These are phyloP conservation scores for Lacerta bilineata DNA, from an alignment of 2,797 vertebrate species.

Conservation along the genomic window DNA sequence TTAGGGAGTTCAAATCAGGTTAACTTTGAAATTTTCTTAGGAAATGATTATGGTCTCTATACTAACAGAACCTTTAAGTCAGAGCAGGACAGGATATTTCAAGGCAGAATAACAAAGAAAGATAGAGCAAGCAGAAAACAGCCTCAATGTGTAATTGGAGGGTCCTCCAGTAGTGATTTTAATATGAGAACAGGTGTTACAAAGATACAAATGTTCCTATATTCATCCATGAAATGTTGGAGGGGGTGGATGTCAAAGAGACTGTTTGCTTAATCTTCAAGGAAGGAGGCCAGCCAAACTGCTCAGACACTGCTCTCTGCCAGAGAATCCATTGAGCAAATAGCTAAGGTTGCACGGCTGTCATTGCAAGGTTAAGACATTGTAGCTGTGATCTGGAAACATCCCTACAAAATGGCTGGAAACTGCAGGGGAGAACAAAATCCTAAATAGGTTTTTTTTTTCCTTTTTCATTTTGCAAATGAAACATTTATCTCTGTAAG, in stretches of 20 bases:
- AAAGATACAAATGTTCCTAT: neutral
- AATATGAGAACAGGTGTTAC: neutral
- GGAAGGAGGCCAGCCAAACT: slow-evolving; percentile 15
- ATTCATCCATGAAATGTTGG: neutral
- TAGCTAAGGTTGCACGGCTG: slow-evolving; percentile 31
- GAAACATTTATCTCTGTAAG: slow-evolving; percentile 22
- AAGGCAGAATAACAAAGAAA: neutral
- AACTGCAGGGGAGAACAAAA: slow-evolving; percentile 3
- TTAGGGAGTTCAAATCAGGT: neutral
- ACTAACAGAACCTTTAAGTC: neutral
- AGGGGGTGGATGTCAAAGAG: slow-evolving; percentile 33
- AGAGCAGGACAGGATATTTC: neutral
- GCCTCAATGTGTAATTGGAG: neutral
- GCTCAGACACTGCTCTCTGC: slow-evolving; percentile 2
- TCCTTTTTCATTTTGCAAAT: neutral
- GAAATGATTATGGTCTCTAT: neutral
- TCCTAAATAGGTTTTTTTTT: neutral
- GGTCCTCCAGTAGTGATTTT: neutral
- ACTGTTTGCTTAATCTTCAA: slow-evolving; percentile 50
- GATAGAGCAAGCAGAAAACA: neutral
- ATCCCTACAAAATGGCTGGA: neutral
- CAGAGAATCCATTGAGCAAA: slow-evolving; percentile 51
- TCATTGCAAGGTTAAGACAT: slow-evolving; percentile 5
- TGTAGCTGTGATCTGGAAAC: slow-evolving; percentile 10
- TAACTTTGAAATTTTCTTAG: neutral